phyloP scores from a whole-genome alignment of 2,797 vertebrate genomes.

The Tadarida brasiliensis region DNA sequence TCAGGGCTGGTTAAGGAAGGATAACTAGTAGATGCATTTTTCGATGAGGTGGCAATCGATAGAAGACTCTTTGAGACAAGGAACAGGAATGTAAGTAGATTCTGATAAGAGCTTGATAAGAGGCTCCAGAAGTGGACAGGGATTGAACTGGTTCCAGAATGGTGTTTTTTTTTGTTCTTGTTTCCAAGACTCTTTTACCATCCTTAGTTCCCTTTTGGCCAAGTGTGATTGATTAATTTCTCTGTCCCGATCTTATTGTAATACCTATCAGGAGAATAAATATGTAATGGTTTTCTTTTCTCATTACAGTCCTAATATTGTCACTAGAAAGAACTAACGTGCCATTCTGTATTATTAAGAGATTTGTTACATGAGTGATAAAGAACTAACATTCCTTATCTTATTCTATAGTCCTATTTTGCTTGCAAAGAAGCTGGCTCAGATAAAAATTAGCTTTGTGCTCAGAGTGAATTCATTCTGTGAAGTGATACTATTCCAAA shows the following conservation, averaged over 20 bases:
- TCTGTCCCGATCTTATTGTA: constrained; percentile 71
- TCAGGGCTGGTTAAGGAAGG: neutral
- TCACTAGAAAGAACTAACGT: constrained; percentile 76
- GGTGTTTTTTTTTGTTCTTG: neutral
- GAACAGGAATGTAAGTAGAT: constrained; percentile 14
- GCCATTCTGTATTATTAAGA: constrained; percentile 70
- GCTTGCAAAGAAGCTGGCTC: constrained; percentile 51
- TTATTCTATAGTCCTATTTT: constrained; percentile 63
- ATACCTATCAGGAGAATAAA: constrained; percentile 68
- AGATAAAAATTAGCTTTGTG: constrained; percentile 67
- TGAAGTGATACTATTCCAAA: constrained; percentile 62
- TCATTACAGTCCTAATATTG: constrained; percentile 63
- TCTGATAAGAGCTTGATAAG: neutral
- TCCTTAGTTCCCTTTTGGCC: constrained; percentile 50
- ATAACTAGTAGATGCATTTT: constrained; percentile 16
- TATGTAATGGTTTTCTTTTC: constrained; percentile 63
- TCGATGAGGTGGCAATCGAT: neutral
- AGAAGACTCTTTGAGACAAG: neutral
- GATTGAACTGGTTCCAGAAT: neutral
- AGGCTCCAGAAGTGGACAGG: neutral
- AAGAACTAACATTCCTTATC: constrained; percentile 73
- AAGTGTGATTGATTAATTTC: constrained; percentile 59
- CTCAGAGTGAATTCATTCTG: constrained; percentile 51
- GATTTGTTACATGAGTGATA: constrained; percentile 59
- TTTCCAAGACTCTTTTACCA: constrained; percentile 20